Conservation (phyloP, 2,113 vertebrate species). For the Taurulus bubalis region DNA sequence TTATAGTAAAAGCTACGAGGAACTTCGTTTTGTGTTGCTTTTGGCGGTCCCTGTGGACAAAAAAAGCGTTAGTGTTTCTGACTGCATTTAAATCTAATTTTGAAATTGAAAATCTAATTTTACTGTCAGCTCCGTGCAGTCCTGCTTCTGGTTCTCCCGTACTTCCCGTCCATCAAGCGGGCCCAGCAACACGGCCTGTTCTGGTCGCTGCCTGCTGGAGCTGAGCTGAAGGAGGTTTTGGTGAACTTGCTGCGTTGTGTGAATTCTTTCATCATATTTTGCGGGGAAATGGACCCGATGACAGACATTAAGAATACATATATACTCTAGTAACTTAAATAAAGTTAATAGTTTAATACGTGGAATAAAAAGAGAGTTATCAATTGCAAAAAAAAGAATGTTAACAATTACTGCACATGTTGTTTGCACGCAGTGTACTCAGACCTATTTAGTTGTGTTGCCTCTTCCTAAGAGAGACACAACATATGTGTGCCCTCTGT, state of each 20-base stretch:
- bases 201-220: too few species aligned
- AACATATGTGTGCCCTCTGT: conserved; percentile 4
- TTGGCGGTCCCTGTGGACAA: background rate
- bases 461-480: background rate
- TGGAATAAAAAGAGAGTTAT: background rate
- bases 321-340: background rate
- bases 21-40: background rate
- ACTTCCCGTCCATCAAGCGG: too few species aligned
- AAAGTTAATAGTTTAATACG: background rate
- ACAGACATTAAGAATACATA: background rate
- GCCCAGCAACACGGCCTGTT: too few species aligned
- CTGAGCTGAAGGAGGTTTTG: background rate
- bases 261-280: too few species aligned
- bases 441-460: background rate
- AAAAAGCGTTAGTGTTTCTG: background rate
- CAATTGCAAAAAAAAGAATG: background rate
- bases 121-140: too few species aligned
- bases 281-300: too few species aligned
- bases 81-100: too few species aligned
- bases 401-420: conserved; percentile 16
- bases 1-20: background rate
- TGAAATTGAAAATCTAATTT: too few species aligned
- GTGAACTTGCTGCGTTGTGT: background rate
- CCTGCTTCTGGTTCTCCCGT: too few species aligned
- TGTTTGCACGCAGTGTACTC: background rate